These are phyloP conservation scores for Chloroclysta siterata DNA, from an alignment of 2,888 invertebrate genomes.

Conservation along the genomic window DNA sequence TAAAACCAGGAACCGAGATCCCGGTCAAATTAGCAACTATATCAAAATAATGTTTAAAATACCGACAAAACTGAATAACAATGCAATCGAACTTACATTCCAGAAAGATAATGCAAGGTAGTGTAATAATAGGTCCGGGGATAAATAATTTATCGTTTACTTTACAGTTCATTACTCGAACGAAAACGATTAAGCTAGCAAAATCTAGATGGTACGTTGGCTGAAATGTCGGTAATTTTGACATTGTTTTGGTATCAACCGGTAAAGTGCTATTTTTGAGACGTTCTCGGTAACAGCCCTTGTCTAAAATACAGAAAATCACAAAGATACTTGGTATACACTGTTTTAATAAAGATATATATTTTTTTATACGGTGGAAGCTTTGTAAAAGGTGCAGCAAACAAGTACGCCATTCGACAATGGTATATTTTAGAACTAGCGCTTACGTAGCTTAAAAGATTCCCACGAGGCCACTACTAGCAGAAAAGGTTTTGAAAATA, in stretches of 20 bases:
- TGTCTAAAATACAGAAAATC: slow-evolving; percentile 66
- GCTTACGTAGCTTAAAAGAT: background rate
- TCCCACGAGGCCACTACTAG: background rate
- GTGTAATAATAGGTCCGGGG: no score
- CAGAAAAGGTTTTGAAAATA: background rate
- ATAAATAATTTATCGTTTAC: background rate
- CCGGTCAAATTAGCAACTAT: slow-evolving; percentile 5
- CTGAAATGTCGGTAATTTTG: background rate
- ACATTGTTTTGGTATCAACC: slow-evolving; percentile 13
- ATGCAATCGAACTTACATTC: background rate
- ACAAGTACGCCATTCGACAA: background rate
- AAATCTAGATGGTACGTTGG: no score
- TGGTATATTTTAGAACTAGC: background rate
- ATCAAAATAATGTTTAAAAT: slow-evolving; percentile 4
- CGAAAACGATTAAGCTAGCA: background rate
- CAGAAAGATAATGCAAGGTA: no score
- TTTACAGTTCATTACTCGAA: background rate
- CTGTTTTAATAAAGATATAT: slow-evolving; percentile 75
- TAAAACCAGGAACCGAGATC: slow-evolving; percentile 49
- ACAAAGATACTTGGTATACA: slow-evolving; percentile 78
- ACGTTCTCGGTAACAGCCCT: slow-evolving; percentile 8
- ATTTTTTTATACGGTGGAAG: slow-evolving; percentile 40
- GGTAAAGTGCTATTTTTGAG: background rate
- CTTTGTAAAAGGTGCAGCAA: slow-evolving; percentile 23
- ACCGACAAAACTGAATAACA: slow-evolving; percentile 2